These are phyloP conservation scores for Plebejus melissa DNA, from an alignment of 2,888 invertebrate genomes.

Conservation along the genomic window DNA sequence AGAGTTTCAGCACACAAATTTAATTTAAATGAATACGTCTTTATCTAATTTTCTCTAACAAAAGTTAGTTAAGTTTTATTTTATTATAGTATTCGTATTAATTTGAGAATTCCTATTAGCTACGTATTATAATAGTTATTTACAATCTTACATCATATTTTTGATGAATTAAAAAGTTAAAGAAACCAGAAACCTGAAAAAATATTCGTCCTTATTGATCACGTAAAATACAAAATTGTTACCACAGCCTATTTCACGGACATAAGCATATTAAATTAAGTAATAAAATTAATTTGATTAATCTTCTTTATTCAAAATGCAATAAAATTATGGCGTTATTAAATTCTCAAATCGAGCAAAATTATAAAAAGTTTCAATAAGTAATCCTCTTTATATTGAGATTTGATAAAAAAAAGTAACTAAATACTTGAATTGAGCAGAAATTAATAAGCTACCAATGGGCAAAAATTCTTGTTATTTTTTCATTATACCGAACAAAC, in stretches of 20 bases:
- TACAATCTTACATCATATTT: too few relatives aligned
- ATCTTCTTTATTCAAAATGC: too few relatives aligned
- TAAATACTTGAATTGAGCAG: neutral
- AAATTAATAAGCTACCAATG: neutral
- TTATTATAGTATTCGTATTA: too few relatives aligned
- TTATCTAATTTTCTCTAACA: neutral
- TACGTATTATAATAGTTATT: too few relatives aligned
- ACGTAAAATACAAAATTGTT: neutral
- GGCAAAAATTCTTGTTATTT: conserved; percentile 2
- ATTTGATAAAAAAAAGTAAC: neutral
- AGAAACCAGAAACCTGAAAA: too few relatives aligned
- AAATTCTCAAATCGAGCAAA: too few relatives aligned
- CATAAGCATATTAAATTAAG: neutral
- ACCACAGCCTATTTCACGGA: neutral
- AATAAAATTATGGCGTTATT: too few relatives aligned
- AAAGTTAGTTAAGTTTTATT: neutral
- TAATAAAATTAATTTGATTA: neutral
- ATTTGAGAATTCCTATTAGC: too few relatives aligned
- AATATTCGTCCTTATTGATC: neutral
- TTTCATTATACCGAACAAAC: conserved; percentile 3
- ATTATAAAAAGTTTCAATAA: neutral
- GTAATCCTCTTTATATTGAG: neutral
- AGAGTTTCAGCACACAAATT: conserved; percentile 29
- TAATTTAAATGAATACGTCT: conserved; percentile 18
- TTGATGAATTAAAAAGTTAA: too few relatives aligned